These are phyloP conservation scores for Meles meles DNA, from an alignment of 2,113 vertebrate genomes.

Conservation along the genomic window DNA sequence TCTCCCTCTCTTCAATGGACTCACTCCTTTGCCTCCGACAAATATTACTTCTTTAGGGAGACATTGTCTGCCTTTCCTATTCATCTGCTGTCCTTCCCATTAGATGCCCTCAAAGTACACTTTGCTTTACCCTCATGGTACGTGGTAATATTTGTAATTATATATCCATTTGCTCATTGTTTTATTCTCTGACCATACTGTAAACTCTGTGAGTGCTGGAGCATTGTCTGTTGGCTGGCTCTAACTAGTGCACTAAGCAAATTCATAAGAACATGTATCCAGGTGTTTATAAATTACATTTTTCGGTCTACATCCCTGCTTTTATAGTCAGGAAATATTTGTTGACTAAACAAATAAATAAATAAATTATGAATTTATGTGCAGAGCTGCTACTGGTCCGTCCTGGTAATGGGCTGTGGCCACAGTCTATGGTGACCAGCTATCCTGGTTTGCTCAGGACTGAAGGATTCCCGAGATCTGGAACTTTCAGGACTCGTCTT, in stretches of 20 bases:
- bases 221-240: neutral
- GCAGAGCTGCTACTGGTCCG: neutral
- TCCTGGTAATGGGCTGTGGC: neutral
- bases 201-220: neutral
- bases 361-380: neutral
- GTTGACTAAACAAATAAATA: neutral
- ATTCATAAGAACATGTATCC: neutral
- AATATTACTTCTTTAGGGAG: neutral
- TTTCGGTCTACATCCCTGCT: neutral
- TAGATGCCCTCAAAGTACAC: neutral
- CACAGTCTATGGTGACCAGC: neutral
- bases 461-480: neutral
- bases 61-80: neutral
- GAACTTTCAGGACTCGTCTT: neutral
- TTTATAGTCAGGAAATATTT: neutral
- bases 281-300: neutral
- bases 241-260: neutral
- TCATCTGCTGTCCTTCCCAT: neutral
- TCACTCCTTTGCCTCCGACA: neutral
- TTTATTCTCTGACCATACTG: neutral
- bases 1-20: neutral
- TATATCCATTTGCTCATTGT: neutral
- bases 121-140: neutral
- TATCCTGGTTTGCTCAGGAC: neutral
- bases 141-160: neutral